Percentiles rank a stretch among this genome's conserved stretches.
phyloP scores from a whole-genome alignment of 2,888 invertebrate genomes.

The Aleiodes testaceus region DNA sequence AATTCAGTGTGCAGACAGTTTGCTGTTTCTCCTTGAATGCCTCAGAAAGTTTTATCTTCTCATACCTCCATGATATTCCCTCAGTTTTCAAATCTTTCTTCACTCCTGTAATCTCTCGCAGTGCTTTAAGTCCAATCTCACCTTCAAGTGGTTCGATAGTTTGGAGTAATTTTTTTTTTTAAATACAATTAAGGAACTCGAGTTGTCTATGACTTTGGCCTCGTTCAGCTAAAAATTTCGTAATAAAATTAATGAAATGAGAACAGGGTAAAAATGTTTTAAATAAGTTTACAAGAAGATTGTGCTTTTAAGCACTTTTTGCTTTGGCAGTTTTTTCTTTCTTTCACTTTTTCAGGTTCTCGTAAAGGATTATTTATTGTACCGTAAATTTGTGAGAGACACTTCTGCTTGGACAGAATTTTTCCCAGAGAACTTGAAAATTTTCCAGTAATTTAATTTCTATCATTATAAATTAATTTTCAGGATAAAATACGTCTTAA shows the following conservation, averaged over 20 bases:
- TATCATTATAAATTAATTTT: no score
- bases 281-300: not conserved
- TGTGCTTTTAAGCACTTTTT: no score
- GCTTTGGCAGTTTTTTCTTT: no score
- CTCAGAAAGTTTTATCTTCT: constrained; percentile 10
- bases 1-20: constrained; percentile 7
- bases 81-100: not conserved
- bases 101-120: constrained; percentile 10
- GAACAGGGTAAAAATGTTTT: not conserved
- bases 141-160: constrained; percentile 5
- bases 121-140: not conserved
- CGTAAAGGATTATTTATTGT: no score
- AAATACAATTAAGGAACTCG: constrained; percentile 10
- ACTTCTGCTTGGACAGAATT: no score
- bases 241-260: not conserved
- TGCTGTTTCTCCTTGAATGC: not conserved
- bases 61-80: not conserved
- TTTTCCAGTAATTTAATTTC: no score
- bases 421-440: no score
- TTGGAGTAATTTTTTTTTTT: not conserved
- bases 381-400: no score
- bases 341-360: no score
- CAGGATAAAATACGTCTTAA: no score
- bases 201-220: constrained; percentile 14
- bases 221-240: constrained; percentile 11